Base-by-base conservation (phyloP, 2,888 invertebrate genomes). In the Heliothis peltigera region DNA sequence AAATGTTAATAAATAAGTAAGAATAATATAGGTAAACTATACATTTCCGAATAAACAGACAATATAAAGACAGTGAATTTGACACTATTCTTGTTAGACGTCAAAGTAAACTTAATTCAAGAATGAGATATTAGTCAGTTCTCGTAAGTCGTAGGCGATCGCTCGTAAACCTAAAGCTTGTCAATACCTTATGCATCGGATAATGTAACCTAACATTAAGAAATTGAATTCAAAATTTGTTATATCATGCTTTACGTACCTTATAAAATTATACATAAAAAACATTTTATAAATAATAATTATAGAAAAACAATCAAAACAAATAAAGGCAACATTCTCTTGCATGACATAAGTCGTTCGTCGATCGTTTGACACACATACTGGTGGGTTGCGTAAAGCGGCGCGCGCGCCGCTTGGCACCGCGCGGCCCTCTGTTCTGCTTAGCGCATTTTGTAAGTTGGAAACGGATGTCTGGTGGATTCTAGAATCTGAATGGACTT, bases 281-380 rank as follows among this genome's bases (percentile, higher is more conserved):
- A n/a, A n/a, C n/a, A n/a, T n/a, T n/a, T n/a, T n/a, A n/a, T n/a
- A n/a, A n/a, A n/a, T n/a, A 58, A 62, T 28, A 68, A 15, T 22
- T 25, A 21, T 56, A 25, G 49, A 60, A 63, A 73, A 76, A 77
- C 67, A 74, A 79, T 75, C 64, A 81, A 78, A 81, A 79, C 68
- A 79, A 80, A 76, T 73, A 76, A 75, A 70, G 60, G 62, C 70
- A 63, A 84, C 85, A 84, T 87, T 89, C 87, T 87, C 85, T 79
- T 67, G 75, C 87, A 82, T 85, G 87, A 88, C 88, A 87, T 86
- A 88, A 84, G 87, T 79, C 86, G 84, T 83, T 84, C 84, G 86
- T 83, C 85, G 85, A 84, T 86, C 85, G 87, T 84, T 84, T 92
- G 92, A 92, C 92, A 92, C 83, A 92, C 89, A 91, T 91, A 84